phyloP scores from a whole-genome alignment of 1,140 invertebrate species.

The Zaprionus nigranus region DNA sequence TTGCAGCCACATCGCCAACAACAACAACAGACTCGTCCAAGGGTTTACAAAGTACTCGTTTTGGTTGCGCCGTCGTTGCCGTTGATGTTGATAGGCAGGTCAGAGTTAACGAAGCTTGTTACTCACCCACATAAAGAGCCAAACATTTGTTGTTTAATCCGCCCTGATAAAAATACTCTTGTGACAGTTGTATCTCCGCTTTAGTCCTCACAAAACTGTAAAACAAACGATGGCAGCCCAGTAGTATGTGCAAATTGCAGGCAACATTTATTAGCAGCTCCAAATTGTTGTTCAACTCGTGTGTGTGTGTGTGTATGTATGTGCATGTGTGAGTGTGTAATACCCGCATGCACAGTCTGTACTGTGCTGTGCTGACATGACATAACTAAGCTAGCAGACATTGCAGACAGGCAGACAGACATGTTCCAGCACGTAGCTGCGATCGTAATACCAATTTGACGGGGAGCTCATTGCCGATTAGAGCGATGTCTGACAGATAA shows the following conservation, averaged over 20 bases:
- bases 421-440: neutral
- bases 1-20: constrained; percentile 43
- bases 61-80: constrained; percentile 37
- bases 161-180: constrained; percentile 41
- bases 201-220: constrained; percentile 38
- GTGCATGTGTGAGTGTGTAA: neutral
- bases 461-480: constrained; percentile 59
- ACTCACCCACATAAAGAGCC: constrained; percentile 49
- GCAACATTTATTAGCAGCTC: constrained; percentile 54
- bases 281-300: neutral
- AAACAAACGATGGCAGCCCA: constrained; percentile 25
- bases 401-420: neutral
- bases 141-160: constrained; percentile 58
- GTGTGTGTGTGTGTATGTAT: neutral
- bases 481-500: constrained; percentile 57
- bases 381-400: constrained; percentile 23
- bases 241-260: constrained; percentile 55
- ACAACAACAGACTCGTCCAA: constrained; percentile 57
- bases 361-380: constrained; percentile 44
- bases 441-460: constrained; percentile 55
- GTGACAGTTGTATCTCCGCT: constrained; percentile 25
- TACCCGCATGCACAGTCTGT: constrained; percentile 20
- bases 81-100: constrained; percentile 43
- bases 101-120: constrained; percentile 77
- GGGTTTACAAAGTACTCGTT: constrained; percentile 34